phyloP scores from a whole-genome alignment of 2,113 vertebrate species.

The Cranoglanis bouderius region DNA sequence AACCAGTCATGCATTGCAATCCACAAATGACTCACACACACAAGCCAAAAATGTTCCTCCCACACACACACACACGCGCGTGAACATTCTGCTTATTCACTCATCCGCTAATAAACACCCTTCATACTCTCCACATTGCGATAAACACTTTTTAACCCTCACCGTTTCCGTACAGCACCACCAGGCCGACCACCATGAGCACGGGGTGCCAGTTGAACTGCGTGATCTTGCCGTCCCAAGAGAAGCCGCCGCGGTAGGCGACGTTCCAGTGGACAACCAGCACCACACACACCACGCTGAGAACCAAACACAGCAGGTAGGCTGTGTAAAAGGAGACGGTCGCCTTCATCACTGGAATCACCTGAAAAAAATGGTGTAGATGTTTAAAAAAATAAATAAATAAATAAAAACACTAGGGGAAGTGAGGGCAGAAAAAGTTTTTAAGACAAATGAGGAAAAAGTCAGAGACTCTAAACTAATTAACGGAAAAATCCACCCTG shows the following conservation, averaged over 20 bases:
- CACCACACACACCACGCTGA: slow-evolving; percentile 78
- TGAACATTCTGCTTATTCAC: background rate
- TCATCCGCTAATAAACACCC: background rate
- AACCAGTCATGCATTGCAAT: background rate
- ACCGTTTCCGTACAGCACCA: slow-evolving; percentile 89
- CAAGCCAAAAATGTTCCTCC: background rate
- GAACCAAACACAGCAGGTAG: slow-evolving; percentile 67
- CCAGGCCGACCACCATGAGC: slow-evolving; percentile 85
- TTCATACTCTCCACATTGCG: background rate
- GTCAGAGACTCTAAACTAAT: background rate
- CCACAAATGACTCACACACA: background rate
- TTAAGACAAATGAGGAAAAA: no score
- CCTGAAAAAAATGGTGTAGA: background rate
- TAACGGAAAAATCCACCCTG: background rate
- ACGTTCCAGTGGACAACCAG: slow-evolving; percentile 78
- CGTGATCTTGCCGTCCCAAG: slow-evolving; percentile 73
- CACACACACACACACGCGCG: background rate
- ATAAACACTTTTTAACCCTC: slow-evolving; percentile 55
- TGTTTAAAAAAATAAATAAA: background rate
- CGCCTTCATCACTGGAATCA: slow-evolving; percentile 67
- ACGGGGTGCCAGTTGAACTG: slow-evolving; percentile 94
- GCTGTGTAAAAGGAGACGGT: slow-evolving; percentile 69
- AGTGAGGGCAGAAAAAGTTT: background rate
- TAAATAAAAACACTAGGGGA: background rate
- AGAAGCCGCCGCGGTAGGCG: slow-evolving; percentile 80